Conservation (phyloP, 2,888 invertebrate species). For the Endotricha flammealis region DNA sequence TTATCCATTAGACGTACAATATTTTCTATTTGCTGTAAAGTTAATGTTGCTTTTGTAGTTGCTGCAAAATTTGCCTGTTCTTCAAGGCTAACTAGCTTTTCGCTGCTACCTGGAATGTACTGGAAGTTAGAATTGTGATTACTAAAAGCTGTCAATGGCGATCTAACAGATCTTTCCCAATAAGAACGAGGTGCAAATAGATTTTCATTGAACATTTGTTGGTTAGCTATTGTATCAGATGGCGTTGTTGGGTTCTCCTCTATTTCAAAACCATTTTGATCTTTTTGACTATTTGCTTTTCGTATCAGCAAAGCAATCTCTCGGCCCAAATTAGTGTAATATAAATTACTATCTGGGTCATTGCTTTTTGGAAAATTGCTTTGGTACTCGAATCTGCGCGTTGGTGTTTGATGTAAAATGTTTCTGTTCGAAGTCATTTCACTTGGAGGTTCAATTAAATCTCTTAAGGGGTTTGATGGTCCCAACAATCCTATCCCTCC, state of each 20-base stretch:
- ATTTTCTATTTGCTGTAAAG: slow-evolving; percentile 57
- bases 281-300: slow-evolving; percentile 38
- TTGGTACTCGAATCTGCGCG: slow-evolving; percentile 12
- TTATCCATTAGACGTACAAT: slow-evolving; percentile 44
- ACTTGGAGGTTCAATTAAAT: too few relatives aligned
- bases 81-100: slow-evolving; percentile 55
- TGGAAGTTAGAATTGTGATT: slow-evolving; percentile 28
- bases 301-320: slow-evolving; percentile 63
- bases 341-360: slow-evolving; percentile 32
- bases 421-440: too few relatives aligned
- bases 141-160: slow-evolving; percentile 37
- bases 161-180: slow-evolving; percentile 64
- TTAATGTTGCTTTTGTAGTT: slow-evolving; percentile 36
- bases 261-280: slow-evolving; percentile 40
- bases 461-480: too few relatives aligned
- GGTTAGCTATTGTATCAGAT: too few relatives aligned
- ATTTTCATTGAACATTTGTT: slow-evolving; percentile 41
- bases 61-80: slow-evolving; percentile 48
- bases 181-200: slow-evolving; percentile 44
- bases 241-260: slow-evolving; percentile 24
- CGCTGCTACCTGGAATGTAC: slow-evolving; percentile 38
- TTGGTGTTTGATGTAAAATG: too few relatives aligned
- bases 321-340: slow-evolving; percentile 55
- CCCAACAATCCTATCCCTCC: too few relatives aligned
- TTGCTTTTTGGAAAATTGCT: slow-evolving; percentile 19